phyloP scores from a whole-genome alignment of 2,797 vertebrate species.

The Naso thynnoides region DNA sequence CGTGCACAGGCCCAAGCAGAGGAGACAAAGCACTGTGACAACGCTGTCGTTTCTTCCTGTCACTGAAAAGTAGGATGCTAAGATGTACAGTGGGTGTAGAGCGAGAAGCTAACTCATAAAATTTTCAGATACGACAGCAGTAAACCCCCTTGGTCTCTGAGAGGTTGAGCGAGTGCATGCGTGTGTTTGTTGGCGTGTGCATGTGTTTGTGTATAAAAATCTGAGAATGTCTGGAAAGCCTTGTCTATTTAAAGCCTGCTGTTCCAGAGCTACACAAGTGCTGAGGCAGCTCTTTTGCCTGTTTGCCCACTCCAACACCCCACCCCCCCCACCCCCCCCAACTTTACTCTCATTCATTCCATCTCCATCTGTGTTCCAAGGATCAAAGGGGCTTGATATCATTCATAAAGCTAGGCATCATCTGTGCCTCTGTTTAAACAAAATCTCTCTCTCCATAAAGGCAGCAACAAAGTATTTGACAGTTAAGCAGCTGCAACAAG shows the following conservation, averaged over 20 bases:
- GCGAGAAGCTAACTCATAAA: conserved; percentile 68
- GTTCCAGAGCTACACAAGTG: conserved; percentile 65
- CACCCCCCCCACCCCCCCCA: conserved; percentile 2
- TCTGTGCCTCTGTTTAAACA: conserved; percentile 58
- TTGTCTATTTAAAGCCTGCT: conserved; percentile 73
- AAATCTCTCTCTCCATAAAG: conserved; percentile 53
- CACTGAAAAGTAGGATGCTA: conserved; percentile 49
- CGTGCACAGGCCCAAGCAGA: conserved; percentile 22
- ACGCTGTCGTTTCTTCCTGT: conserved; percentile 43
- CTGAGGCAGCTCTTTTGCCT: conserved; percentile 77
- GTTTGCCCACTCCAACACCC: conserved; percentile 44
- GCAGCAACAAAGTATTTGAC: conserved; percentile 19
- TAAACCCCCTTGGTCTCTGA: conserved; percentile 52
- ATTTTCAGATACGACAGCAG: conserved; percentile 76
- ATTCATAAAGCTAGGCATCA: conserved; percentile 65
- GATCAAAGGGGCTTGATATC: conserved; percentile 68
- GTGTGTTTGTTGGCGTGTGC: conserved; percentile 33
- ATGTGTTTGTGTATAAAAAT: conserved; percentile 43
- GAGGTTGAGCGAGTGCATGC: conserved; percentile 40
- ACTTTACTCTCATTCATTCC: conserved; percentile 62
- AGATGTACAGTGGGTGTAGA: conserved; percentile 22
- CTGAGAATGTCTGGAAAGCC: conserved; percentile 69
- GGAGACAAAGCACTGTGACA: conserved; percentile 64
- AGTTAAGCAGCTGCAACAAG: background rate
- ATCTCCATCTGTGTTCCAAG: conserved; percentile 41